Evolutionary conservation across 2,797 vertebrate species (phyloP).

Genomic region (Parauchenoglanis punctatus): DNA sequence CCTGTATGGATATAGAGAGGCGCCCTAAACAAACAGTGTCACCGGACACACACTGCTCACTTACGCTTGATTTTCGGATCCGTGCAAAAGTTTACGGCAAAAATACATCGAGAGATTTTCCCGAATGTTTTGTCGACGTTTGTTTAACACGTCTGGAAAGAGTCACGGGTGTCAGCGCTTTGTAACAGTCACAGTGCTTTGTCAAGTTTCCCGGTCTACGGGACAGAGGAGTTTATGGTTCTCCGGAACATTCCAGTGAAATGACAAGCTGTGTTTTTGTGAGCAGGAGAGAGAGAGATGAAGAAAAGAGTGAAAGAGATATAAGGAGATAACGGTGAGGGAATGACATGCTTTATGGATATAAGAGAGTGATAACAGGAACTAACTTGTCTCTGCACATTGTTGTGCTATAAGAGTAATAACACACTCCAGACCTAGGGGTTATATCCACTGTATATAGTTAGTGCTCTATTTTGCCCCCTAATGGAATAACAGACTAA

Average conservation of each 20-base stretch:
- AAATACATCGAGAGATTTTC: background rate
- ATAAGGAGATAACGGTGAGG: background rate
- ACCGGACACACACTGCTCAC: conserved; percentile 3
- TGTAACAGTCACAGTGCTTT: background rate
- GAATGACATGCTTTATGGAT: background rate
- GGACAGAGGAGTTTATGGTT: background rate
- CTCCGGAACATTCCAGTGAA: background rate
- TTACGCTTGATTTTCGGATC: background rate
- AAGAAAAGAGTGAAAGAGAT: background rate
- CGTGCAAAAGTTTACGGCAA: background rate
- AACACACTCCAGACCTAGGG: background rate
- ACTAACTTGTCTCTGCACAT: background rate
- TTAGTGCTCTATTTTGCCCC: background rate
- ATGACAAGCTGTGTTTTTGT: background rate
- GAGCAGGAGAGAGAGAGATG: background rate
- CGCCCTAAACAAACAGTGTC: background rate
- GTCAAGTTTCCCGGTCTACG: background rate
- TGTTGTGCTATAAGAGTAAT: background rate
- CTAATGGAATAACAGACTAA: background rate
- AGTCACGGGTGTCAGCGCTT: background rate
- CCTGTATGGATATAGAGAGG: background rate
- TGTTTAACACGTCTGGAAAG: background rate
- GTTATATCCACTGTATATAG: background rate
- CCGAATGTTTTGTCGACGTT: background rate
- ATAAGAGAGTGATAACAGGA: background rate